Base-by-base conservation (phyloP, 2,113 vertebrate genomes). In the Rattus rattus region DNA sequence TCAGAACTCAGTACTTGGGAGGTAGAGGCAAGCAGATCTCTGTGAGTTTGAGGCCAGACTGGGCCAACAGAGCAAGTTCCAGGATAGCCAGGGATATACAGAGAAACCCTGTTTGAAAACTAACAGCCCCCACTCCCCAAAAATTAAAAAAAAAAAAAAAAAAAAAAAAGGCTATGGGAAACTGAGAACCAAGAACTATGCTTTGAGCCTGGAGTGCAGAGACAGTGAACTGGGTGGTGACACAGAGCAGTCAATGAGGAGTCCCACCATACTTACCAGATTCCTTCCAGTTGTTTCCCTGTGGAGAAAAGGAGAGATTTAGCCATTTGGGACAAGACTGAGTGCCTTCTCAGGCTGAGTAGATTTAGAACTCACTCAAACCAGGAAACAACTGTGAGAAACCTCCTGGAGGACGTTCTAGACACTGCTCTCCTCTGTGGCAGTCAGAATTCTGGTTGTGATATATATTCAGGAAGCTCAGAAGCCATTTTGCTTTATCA, bases 261-360 rank as follows among this genome's bases (percentile, higher is more conserved):
- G 84, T 26, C 43, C 90, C 65, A 52, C 36, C 24, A 88, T 39
- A 99, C 99, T 99, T 98, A 99, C 99, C 99, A 99, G 98, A 99
- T 99, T 96, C 99, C 99, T 98, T 99, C 99, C 91, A 99, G 99
- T 91, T 99, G 99, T 98, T 99, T 99, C 91, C 99, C 99, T 99
- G 98, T 95, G 89, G 86, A 98, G 92, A 97, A 94, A 97, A 95
- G 97, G 98, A 97, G 97, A 96, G 97, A 98, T 89, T 95, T 96
- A 96, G 95, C n/a, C 33, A 83, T 17, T 88, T 63, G 76, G 70
- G 84, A 94, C 43, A 81, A 54, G 36, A 96, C 8, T 61, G 39
- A 76, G 39, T 24, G 65, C 90, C 39, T 54, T n/a, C 39, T 47
- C 33, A 80, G 52, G 52, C 91, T 65, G 75, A 90, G 69, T 52